A percentile compares a stretch with the other conserved stretches of the same genome.
phyloP scores from a whole-genome alignment of 1,140 invertebrate genomes.

The Eurosta solidaginis region DNA sequence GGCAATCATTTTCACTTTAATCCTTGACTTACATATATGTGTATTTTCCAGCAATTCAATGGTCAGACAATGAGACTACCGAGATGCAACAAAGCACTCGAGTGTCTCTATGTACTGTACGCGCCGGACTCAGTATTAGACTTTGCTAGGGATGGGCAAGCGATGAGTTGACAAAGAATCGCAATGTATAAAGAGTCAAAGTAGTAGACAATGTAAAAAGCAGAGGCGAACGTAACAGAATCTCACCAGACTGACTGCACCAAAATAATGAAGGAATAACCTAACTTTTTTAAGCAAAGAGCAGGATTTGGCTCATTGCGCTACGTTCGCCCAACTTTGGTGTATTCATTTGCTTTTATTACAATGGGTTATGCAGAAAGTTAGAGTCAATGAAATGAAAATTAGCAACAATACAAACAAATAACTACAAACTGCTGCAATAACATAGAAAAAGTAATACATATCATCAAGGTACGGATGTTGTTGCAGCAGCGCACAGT shows the following conservation, averaged over 20 bases:
- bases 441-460: background rate
- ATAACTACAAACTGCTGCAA: constrained; percentile 1
- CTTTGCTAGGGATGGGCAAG: too few relatives aligned
- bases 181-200: too few relatives aligned
- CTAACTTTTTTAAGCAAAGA: too few relatives aligned
- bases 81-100: background rate
- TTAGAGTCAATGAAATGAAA: too few relatives aligned
- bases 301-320: too few relatives aligned
- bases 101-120: background rate
- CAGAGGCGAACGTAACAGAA: background rate
- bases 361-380: too few relatives aligned
- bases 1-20: background rate
- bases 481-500: background rate
- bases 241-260: too few relatives aligned
- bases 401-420: background rate
- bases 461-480: background rate
- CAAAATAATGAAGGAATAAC: too few relatives aligned
- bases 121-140: background rate
- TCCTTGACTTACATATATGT: constrained; percentile 5
- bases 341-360: too few relatives aligned
- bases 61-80: constrained; percentile 6
- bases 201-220: background rate
- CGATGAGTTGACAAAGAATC: too few relatives aligned
- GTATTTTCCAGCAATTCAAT: background rate
- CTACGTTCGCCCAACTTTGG: too few relatives aligned